A percentile compares a stretch with the other conserved stretches of the same genome.
Evolutionary conservation across 2,888 invertebrate species (phyloP).

Genomic region (Limenitis arthemis): DNA sequence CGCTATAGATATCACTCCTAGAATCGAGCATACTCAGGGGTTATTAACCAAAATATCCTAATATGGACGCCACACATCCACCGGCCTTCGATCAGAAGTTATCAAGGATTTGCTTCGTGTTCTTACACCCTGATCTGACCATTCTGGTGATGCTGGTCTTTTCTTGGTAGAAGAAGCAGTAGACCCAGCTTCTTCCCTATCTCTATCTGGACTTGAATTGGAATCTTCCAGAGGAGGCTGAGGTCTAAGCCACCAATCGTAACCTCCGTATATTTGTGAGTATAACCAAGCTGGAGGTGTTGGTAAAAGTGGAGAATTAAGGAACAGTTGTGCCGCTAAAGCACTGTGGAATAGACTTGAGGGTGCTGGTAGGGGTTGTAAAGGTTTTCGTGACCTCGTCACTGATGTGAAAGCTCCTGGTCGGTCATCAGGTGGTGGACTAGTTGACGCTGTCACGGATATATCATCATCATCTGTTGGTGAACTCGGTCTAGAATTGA

Average conservation of each 20-base stretch:
- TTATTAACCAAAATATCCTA: slow-evolving; percentile 45
- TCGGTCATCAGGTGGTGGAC: slow-evolving; percentile 66
- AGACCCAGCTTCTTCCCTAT: slow-evolving; percentile 47
- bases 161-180: slow-evolving; percentile 57
- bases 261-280: slow-evolving; percentile 80
- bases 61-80: slow-evolving; percentile 88
- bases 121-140: slow-evolving; percentile 57
- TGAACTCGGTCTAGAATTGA: slow-evolving; percentile 73
- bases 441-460: slow-evolving; percentile 74
- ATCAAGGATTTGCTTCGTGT: slow-evolving; percentile 60
- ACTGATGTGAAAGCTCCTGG: slow-evolving; percentile 71
- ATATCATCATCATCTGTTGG: slow-evolving; percentile 75
- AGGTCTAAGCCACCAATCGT: slow-evolving; percentile 78
- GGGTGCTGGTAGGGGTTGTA: slow-evolving; percentile 59
- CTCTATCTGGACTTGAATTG: slow-evolving; percentile 57
- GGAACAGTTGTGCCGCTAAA: slow-evolving; percentile 78
- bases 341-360: slow-evolving; percentile 66
- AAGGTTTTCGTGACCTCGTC: slow-evolving; percentile 54
- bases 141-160: slow-evolving; percentile 68
- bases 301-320: slow-evolving; percentile 81
- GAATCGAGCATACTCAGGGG: too few relatives aligned
- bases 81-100: slow-evolving; percentile 64
- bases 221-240: slow-evolving; percentile 58
- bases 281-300: slow-evolving; percentile 86
- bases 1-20: too few relatives aligned